A percentile compares a stretch with the other conserved stretches of the same genome.
Evolutionary conservation across 1,140 invertebrate species (phyloP).

Genomic region (Achatina immaculata): DNA sequence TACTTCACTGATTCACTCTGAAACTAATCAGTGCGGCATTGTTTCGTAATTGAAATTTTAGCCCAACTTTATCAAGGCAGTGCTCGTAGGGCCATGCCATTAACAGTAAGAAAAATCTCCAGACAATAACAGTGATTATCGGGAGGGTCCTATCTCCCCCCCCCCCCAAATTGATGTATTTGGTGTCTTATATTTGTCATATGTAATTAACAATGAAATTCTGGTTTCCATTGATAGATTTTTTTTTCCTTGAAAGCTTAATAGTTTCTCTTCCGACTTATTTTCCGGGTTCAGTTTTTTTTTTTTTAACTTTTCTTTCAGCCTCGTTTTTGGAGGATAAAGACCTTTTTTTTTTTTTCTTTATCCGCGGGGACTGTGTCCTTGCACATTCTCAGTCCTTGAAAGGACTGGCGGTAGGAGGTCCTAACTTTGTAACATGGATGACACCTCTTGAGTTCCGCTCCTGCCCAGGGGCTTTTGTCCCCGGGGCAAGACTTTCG

Average conservation of each 20-base stretch:
- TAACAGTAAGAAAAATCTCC: background rate
- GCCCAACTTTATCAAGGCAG: too few species aligned
- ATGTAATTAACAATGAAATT: constrained; percentile 11
- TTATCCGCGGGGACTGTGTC: background rate
- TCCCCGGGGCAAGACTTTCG: background rate
- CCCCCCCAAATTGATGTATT: constrained; percentile 8
- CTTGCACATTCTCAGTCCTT: background rate
- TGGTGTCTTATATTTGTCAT: background rate
- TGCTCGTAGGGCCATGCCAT: too few species aligned
- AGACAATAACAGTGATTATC: background rate
- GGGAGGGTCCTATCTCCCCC: background rate
- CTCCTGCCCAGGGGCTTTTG: background rate
- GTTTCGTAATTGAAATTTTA: too few species aligned
- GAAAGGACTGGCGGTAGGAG: background rate
- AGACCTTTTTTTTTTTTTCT: too few species aligned
- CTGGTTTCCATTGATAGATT: background rate
- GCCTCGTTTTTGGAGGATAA: background rate
- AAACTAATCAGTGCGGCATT: too few species aligned
- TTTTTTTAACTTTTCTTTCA: background rate
- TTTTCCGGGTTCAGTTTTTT: background rate
- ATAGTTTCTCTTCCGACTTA: background rate
- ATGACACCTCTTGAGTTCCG: constrained; percentile 11
- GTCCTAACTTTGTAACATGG: background rate
- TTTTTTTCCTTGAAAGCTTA: background rate
- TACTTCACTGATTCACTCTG: too few species aligned